Conservation (phyloP, 2,113 vertebrate genomes). For the Alosa alosa region DNA sequence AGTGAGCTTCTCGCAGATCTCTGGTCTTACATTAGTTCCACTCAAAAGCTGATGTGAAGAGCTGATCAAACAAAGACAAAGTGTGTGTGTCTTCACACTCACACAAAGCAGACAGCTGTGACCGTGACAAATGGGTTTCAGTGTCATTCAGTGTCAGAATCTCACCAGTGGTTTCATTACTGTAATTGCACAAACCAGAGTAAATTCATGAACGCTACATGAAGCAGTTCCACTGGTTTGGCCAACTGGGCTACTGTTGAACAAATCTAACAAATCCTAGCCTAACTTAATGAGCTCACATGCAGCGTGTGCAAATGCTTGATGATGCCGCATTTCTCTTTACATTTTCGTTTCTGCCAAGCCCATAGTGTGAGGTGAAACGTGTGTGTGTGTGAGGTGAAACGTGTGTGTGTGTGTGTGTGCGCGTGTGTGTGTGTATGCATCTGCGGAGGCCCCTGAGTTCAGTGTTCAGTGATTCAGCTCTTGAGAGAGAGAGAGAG, state of each 20-base stretch:
- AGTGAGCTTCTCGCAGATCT: background rate
- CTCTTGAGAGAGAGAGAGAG: background rate
- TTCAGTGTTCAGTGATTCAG: background rate
- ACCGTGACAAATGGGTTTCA: background rate
- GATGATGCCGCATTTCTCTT: background rate
- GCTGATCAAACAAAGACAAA: background rate
- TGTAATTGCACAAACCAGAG: background rate
- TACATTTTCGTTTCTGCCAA: background rate
- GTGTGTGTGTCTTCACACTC: background rate
- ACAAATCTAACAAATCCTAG: background rate
- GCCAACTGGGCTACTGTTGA: background rate
- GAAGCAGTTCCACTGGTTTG: background rate
- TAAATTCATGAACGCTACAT: background rate
- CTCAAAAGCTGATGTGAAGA: background rate
- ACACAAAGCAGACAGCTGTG: background rate
- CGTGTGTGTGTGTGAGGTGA: too few species aligned
- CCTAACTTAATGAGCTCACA: background rate
- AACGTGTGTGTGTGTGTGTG: too few species aligned
- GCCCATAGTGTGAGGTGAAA: background rate
- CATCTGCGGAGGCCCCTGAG: background rate
- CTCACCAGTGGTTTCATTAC: too few species aligned
- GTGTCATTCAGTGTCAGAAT: background rate
- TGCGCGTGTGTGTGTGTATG: too few species aligned
- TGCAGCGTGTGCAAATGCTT: background rate
- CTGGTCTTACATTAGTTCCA: background rate